Base-by-base conservation (phyloP, 2,888 invertebrate species). In the Andrena haemorrhoa region DNA sequence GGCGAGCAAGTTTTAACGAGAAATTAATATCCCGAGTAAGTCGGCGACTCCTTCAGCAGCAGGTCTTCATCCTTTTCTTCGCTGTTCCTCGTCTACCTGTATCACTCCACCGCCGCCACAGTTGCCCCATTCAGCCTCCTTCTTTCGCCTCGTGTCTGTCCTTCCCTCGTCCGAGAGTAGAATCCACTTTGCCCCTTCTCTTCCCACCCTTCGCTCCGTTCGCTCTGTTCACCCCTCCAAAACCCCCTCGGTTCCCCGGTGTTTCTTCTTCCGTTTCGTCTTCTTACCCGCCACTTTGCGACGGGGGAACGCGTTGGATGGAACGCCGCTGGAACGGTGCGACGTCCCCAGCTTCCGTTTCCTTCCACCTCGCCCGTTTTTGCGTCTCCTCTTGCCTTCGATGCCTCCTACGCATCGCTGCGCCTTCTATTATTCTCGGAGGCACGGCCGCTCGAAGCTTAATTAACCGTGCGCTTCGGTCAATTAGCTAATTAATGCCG, bases 401-500 rank as follows among this genome's bases (percentile, higher is more conserved):
- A 70, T 20, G 51, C 65, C 60, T 53, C 75, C 76, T 68, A 79
- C 82, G 86, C 84, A 66, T 60, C 63, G 20, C 64, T 82, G 72
- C 83, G 60, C 70, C 75, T 65, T 75, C 71, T 64, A 79, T 87
- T 85, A 83, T 83, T 83, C 81, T 78, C 73, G 70, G 58, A 81
- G 82, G 78, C 58, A 71, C 68, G 75, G 58, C 33, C 79, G 75
- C 35, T 69, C 79, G 79, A 64, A 51, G 83, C 53, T 84, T 89
- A 87, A 89, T 89, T 89, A 89, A 87, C 84, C 72, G 76, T 47
- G 74, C 65, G 79, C 72, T 78, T 87, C 82, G 87, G 82, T 89
- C 89, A 86, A 90, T 91, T 90, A 90, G 90, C 87, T 89, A 89
- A 90, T 91, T 89, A 90, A 90, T 86, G 86, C 82, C 70, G 31